phyloP scores from a whole-genome alignment of 2,113 vertebrate genomes.

The Apaloderma vittatum region DNA sequence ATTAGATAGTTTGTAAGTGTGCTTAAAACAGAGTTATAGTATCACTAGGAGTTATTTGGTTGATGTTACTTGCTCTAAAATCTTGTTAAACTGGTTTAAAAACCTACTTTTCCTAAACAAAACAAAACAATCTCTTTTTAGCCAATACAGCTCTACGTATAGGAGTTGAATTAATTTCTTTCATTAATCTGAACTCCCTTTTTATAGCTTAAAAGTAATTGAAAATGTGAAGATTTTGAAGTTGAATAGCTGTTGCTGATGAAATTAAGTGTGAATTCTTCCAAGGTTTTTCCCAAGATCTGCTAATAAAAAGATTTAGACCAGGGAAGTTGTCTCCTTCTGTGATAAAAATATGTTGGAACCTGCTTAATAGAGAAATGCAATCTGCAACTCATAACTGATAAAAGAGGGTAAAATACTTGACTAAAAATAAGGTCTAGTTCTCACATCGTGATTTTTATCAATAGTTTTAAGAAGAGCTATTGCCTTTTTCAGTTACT shows the following conservation, averaged over 20 bases:
- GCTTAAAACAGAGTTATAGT: not conserved
- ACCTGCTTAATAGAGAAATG: not conserved
- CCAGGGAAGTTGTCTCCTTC: not conserved
- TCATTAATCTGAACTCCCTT: not conserved
- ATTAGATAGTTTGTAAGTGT: not conserved
- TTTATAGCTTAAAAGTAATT: not conserved
- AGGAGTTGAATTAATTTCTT: not conserved
- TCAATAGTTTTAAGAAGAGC: not conserved
- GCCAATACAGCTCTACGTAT: not conserved
- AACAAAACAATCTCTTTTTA: not conserved
- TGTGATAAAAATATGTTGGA: not conserved
- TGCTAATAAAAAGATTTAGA: not conserved
- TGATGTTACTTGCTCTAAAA: not conserved
- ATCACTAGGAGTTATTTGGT: not conserved
- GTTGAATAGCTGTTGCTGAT: not conserved
- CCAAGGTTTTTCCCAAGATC: not conserved
- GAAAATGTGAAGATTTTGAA: not conserved
- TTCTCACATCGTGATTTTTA: not conserved
- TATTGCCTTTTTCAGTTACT: not conserved
- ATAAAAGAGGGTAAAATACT: not conserved
- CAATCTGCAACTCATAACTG: not conserved
- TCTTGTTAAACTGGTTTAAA: not conserved
- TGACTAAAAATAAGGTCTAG: not conserved
- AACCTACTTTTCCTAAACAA: not conserved
- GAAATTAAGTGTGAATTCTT: not conserved